Evolutionary conservation across 2,888 invertebrate genomes (phyloP).

Genomic region (Neoascia interrupta): DNA sequence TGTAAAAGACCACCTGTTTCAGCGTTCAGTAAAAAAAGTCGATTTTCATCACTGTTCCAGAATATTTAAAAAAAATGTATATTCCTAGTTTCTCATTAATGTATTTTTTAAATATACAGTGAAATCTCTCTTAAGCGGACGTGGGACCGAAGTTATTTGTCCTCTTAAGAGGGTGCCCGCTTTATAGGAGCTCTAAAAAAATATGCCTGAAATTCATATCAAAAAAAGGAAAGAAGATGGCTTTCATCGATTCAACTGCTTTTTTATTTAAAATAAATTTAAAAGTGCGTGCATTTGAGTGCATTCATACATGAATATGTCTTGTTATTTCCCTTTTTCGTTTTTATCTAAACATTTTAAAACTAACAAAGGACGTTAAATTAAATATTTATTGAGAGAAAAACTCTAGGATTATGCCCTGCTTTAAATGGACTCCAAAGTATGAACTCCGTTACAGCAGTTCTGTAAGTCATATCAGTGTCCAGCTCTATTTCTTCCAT

Average conservation of each 20-base stretch:
- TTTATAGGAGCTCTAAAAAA: not conserved
- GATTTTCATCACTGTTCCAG: no score
- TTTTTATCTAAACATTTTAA: not conserved
- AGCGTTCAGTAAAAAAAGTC: no score
- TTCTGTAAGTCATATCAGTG: not conserved
- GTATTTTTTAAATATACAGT: no score
- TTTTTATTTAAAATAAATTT: not conserved
- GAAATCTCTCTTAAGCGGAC: no score
- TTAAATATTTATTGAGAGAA: not conserved
- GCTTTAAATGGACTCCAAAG: not conserved
- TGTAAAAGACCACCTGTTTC: no score
- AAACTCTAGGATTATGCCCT: not conserved
- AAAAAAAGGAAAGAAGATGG: not conserved
- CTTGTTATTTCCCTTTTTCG: not conserved
- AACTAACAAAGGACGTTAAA: not conserved
- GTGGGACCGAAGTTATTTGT: no score
- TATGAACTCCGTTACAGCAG: not conserved
- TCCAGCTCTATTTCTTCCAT: not conserved
- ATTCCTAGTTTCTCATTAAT: no score
- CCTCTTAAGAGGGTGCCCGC: not conserved
- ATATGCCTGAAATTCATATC: not conserved
- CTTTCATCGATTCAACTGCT: not conserved
- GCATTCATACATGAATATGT: no score
- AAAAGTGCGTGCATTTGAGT: no score
- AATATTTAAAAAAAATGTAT: no score